Evolutionary conservation across 2,113 vertebrate genomes (phyloP), one percentile per base, ranked within the genome.

Genomic region (Sturnus vulgaris): DNA sequence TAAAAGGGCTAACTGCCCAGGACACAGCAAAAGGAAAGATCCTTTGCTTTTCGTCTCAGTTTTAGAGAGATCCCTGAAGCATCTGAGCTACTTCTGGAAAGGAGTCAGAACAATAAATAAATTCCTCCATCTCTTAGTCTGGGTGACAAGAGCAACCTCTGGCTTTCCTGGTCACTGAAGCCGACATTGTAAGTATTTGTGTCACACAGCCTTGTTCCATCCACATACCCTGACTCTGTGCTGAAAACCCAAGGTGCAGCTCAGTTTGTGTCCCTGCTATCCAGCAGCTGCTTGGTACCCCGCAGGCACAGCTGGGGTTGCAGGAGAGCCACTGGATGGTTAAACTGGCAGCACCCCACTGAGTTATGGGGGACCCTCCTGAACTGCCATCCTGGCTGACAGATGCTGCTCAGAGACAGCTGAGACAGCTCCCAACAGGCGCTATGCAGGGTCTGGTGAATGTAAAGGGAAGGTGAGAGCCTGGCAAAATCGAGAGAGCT

Each of bases 231-330:
- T 73, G 47, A 30, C 9, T 82, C 37, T 73, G 42, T 42, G 55
- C 27, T 73, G 71, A 42, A 77, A 91, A 85, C 77, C 52, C 47
- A 68, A 79, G 44, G 40, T 31, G 44, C 31, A n/a, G 55, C 35
- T 77, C 55, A 68, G 27, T 42, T 66, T 2, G 0, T 78, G 24
- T 55, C 52, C 63, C 72, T 65, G 15, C 77, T 50, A 65, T 39
- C 21, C 3, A 50, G 42, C 44, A 57, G 70, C 40, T 82, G 61
- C 65, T 68, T n/a, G 15, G 37, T 82, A 28, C 64, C 56, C 39
- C 37, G 31, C 0, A 0, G 44, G 55, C 37, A 69, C 0, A 5
- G 49, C 11, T 5, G 2, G 46, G 40, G 20, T 22, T 84, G 39
- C 23, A 31, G 37, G 16, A 63, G 39, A 30, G 47, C 14, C 56